Evolutionary conservation across 2,888 invertebrate species (phyloP), one percentile per base, ranked within the genome.

Genomic region (Meliscaeva auricollis): DNA sequence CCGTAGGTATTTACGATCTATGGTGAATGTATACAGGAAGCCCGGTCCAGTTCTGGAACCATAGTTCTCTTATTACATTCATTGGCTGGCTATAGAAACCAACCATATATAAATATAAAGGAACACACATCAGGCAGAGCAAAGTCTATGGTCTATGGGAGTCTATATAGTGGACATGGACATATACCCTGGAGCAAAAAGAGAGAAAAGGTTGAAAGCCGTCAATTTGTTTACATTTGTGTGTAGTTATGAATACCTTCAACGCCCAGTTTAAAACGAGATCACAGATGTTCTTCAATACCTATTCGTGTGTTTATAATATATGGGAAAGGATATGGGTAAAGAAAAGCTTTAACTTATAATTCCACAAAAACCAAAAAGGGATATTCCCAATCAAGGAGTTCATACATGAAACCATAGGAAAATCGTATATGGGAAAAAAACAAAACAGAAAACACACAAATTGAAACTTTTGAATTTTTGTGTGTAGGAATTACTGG

Each of bases 1-100:
- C 52, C 77, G 17, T 52, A 38, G 66, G 62, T 66, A 82, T 73
- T 77, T 82, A 82, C 77, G 73, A 68, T 41, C 38, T 22, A 35
- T 2, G 8, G 17, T 46, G 4, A 5, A 17, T 2, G 6, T 13
- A 48, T 17, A 11, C 3, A 20, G 44, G 48, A 73, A 60, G 38
- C 52, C 62, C 11, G 50, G 35, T 73, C 54, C 11, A 41, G 35
- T 44, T 41, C 30, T 44, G 13, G n/a, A 26, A 44, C 15, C 62
- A 62, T 62, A 26, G 44, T 62, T 48, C 46, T 30, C 46, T 30
- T 64, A 58, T 58, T 44, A 11, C 41, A 66, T 76, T 76, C 58
- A 72, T 72, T 44, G 77, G 50, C n/a, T 41, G 76, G 41, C 44
- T 60, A 41, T 38, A 38, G 44, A 41, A 17, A 30, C 32, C 48